A percentile compares a stretch with the other conserved stretches of the same genome.
Evolutionary conservation across 2,888 invertebrate genomes (phyloP).

Genomic region (Lasioglossum lativentre): DNA sequence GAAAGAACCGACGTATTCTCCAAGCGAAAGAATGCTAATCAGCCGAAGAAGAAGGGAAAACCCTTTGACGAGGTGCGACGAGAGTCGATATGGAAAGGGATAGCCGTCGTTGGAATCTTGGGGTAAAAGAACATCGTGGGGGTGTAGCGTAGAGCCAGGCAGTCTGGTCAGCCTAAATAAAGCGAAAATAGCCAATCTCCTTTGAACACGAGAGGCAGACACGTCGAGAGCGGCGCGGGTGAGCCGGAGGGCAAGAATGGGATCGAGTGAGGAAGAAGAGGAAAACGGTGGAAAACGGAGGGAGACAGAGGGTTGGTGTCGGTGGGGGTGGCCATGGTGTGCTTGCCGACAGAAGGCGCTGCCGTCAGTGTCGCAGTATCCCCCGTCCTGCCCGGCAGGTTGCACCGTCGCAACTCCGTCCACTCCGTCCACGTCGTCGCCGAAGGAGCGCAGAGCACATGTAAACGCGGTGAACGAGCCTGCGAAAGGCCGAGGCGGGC

Average conservation of each 20-base stretch:
- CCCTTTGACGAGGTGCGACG: not conserved
- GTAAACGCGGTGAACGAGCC: conserved; percentile 66
- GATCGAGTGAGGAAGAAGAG: conserved; percentile 7
- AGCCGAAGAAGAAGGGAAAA: not conserved
- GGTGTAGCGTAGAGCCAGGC: not conserved
- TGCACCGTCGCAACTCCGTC: conserved; percentile 79
- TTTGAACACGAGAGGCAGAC: not conserved
- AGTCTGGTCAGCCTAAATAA: conserved; percentile 17
- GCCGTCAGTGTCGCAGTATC: conserved; percentile 81
- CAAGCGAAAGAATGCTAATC: not conserved
- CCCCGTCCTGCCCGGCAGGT: conserved; percentile 76
- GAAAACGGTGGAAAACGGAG: not conserved
- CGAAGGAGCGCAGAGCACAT: conserved; percentile 66
- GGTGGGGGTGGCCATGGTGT: conserved; percentile 43
- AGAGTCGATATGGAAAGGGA: not conserved
- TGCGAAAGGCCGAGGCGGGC: not conserved
- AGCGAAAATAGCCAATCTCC: conserved; percentile 7
- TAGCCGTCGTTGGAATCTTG: not conserved
- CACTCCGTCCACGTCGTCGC: conserved; percentile 66
- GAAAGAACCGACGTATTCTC: not conserved
- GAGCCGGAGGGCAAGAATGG: not conserved
- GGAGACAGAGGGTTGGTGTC: conserved; percentile 31
- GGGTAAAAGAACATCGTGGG: not conserved
- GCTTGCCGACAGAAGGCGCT: conserved; percentile 78
- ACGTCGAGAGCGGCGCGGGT: not conserved